phyloP scores from a whole-genome alignment of 2,888 invertebrate genomes.

The Caenorhabditis sulstoni region DNA sequence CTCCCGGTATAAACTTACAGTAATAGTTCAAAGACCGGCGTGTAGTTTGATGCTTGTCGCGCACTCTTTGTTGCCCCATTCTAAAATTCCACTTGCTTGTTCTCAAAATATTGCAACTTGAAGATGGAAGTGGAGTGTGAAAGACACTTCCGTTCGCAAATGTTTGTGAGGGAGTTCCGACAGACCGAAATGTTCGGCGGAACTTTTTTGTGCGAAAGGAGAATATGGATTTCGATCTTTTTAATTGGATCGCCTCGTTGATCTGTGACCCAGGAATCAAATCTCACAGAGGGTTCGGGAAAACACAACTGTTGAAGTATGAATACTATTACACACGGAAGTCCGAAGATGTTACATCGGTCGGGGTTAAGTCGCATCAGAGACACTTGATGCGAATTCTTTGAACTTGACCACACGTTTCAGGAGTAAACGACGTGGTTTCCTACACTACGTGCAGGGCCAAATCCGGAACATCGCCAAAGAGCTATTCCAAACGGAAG shows the following conservation, averaged over 20 bases:
- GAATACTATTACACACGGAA: no score
- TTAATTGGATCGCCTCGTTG: not conserved
- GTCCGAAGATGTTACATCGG: not conserved
- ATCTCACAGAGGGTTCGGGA: no score
- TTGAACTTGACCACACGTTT: conserved; percentile 42
- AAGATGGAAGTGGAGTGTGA: conserved; percentile 46
- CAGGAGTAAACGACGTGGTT: conserved; percentile 91
- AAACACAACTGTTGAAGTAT: no score
- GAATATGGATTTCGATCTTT: conserved; percentile 4
- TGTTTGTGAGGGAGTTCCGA: conserved; percentile 39
- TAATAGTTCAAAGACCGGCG: conserved; percentile 47
- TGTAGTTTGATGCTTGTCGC: conserved; percentile 53
- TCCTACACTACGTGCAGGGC: conserved; percentile 95
- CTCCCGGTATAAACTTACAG: not conserved
- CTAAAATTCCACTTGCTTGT: conserved; percentile 31
- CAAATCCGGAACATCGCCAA: conserved; percentile 76
- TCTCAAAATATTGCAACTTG: conserved; percentile 54
- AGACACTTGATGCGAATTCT: not conserved
- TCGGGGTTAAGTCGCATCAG: not conserved
- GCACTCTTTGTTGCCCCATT: conserved; percentile 33
- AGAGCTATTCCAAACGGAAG: conserved; percentile 93
- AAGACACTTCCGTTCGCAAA: conserved; percentile 41
- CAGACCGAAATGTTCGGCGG: conserved; percentile 46
- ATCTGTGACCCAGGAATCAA: no score
- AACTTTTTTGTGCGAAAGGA: conserved; percentile 10